These are phyloP conservation scores for Spatula clypeata DNA, from an alignment of 2,797 vertebrate genomes.

Conservation along the genomic window DNA sequence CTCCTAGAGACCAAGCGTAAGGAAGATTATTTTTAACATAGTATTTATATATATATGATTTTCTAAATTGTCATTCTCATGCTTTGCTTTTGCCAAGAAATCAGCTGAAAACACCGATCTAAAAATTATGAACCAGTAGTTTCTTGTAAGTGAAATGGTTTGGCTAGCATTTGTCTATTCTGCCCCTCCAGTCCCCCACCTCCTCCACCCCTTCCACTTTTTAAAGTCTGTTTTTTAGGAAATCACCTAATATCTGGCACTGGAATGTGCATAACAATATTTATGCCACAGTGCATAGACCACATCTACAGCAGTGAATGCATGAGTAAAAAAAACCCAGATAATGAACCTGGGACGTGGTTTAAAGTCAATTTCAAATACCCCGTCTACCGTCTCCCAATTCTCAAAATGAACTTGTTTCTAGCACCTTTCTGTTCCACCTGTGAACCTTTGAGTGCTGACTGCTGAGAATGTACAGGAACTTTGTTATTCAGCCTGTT, in stretches of 20 bases:
- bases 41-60: neutral
- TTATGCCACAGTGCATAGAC: neutral
- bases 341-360: neutral
- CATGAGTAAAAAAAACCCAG: neutral
- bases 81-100: neutral
- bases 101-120: neutral
- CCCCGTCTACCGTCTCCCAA: neutral
- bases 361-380: constrained; percentile 2
- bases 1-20: constrained; percentile 81
- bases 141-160: neutral
- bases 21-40: constrained; percentile 66
- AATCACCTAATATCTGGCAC: neutral
- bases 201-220: neutral
- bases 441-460: constrained; percentile 86
- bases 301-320: neutral
- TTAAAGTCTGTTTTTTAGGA: neutral
- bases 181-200: neutral
- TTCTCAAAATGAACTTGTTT: constrained; percentile 54
- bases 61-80: constrained; percentile 16
- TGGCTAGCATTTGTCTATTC: neutral
- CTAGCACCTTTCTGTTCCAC: constrained; percentile 92
- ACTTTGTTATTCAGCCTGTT: constrained; percentile 92
- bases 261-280: neutral
- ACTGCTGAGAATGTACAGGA: constrained; percentile 88
- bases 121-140: neutral